A percentile compares a stretch with the other conserved stretches of the same genome.
Conservation (phyloP, 2,888 invertebrate genomes). For the Coleophora deauratella region DNA sequence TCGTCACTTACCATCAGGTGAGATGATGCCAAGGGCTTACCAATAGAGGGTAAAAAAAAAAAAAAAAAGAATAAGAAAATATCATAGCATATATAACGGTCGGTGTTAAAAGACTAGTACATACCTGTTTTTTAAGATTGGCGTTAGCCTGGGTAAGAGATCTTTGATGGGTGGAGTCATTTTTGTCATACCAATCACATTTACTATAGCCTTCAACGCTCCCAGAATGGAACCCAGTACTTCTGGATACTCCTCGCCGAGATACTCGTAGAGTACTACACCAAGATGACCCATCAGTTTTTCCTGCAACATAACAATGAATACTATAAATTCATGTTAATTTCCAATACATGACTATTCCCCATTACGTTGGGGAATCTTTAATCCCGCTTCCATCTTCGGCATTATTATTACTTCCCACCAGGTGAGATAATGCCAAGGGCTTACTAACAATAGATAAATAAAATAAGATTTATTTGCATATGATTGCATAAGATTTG, state of each 20-base stretch:
- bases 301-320: conserved; percentile 74
- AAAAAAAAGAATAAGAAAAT: too few relatives aligned
- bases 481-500: not conserved
- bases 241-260: conserved; percentile 99
- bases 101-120: too few relatives aligned
- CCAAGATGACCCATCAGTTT: conserved; percentile 99
- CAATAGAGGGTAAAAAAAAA: too few relatives aligned
- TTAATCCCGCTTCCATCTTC: too few relatives aligned
- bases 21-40: too few relatives aligned
- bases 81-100: too few relatives aligned
- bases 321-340: not conserved
- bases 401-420: too few relatives aligned
- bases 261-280: conserved; percentile 98
- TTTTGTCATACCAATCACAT: conserved; percentile 99
- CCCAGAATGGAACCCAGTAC: conserved; percentile 98
- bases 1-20: too few relatives aligned
- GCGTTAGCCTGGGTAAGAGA: conserved; percentile 95
- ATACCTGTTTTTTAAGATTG: conserved; percentile 97
- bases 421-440: too few relatives aligned
- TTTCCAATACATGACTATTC: not conserved
- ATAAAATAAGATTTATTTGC: not conserved
- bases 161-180: conserved; percentile 99
- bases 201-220: conserved; percentile 98
- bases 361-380: too few relatives aligned
- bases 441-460: not conserved